phyloP scores from a whole-genome alignment of 1,140 invertebrate species.

The Drosophila leontia region DNA sequence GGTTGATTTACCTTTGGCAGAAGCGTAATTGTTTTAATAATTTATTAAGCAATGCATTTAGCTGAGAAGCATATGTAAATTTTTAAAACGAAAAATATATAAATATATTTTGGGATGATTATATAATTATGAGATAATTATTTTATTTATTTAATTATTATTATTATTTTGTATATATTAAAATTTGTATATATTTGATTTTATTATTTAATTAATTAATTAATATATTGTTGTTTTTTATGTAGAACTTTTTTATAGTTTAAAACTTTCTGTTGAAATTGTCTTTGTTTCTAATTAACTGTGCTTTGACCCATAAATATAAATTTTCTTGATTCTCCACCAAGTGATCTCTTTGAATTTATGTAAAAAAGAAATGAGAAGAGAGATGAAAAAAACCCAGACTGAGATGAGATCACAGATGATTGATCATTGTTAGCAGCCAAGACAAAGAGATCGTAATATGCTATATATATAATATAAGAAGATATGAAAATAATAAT shows the following conservation, averaged over 20 bases:
- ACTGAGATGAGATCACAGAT: slow-evolving; percentile 42
- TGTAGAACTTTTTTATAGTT: not conserved
- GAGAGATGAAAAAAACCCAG: slow-evolving; percentile 7
- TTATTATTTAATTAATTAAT: no score
- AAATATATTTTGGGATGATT: no score
- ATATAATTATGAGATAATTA: no score
- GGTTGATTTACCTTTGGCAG: slow-evolving; percentile 21
- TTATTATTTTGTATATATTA: no score
- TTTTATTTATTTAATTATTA: no score
- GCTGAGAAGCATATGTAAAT: not conserved
- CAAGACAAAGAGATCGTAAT: slow-evolving; percentile 21
- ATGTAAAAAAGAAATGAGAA: slow-evolving; percentile 21
- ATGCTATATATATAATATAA: not conserved
- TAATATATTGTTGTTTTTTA: no score
- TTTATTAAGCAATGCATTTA: slow-evolving; percentile 1
- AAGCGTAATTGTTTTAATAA: slow-evolving; percentile 2
- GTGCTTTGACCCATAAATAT: slow-evolving; percentile 20
- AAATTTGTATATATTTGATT: no score
- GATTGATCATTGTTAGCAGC: slow-evolving; percentile 40
- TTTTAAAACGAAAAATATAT: no score
- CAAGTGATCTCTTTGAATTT: slow-evolving; percentile 14
- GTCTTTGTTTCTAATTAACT: not conserved
- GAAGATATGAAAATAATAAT: no score
- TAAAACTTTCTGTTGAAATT: no score
- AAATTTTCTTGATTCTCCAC: slow-evolving; percentile 8